Percentiles rank a stretch among this genome's conserved stretches.
phyloP scores from a whole-genome alignment of 1,140 invertebrate genomes.

The Latrodectus geometricus region DNA sequence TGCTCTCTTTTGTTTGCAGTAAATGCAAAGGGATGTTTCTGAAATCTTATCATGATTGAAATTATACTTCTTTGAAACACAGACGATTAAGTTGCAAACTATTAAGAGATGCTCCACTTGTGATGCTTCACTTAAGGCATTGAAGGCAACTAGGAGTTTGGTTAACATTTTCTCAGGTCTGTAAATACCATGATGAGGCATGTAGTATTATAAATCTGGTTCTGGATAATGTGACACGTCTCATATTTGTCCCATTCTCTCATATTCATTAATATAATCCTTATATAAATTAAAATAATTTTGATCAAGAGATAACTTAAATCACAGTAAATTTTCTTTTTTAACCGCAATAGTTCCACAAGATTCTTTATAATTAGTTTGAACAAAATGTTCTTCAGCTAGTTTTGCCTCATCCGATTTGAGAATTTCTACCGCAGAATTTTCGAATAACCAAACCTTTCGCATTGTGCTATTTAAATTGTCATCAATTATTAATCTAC shows the following conservation, averaged over 20 bases:
- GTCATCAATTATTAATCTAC: too few relatives aligned
- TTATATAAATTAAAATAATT: not conserved
- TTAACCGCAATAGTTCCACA: not conserved
- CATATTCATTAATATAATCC: conserved; percentile 15
- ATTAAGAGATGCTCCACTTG: not conserved
- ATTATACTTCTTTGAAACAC: not conserved
- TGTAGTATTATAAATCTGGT: not conserved
- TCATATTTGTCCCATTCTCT: not conserved
- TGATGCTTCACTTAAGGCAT: not conserved
- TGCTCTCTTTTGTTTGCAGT: too few relatives aligned
- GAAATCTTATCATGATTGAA: too few relatives aligned
- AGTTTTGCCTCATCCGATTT: too few relatives aligned
- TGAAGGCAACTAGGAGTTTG: not conserved
- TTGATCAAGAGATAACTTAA: not conserved
- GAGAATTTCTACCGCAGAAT: too few relatives aligned
- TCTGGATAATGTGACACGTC: not conserved
- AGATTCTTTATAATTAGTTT: not conserved
- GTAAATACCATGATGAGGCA: conserved; percentile 17
- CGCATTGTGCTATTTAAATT: too few relatives aligned
- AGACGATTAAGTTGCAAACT: not conserved
- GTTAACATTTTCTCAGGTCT: conserved; percentile 3
- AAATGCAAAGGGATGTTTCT: too few relatives aligned
- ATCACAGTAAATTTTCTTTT: not conserved
- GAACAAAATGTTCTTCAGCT: too few relatives aligned
- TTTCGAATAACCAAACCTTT: too few relatives aligned